Evolutionary conservation across 2,797 vertebrate genomes (phyloP), one percentile per base, ranked within the genome.

Genomic region (Aviceda cuculoides): DNA sequence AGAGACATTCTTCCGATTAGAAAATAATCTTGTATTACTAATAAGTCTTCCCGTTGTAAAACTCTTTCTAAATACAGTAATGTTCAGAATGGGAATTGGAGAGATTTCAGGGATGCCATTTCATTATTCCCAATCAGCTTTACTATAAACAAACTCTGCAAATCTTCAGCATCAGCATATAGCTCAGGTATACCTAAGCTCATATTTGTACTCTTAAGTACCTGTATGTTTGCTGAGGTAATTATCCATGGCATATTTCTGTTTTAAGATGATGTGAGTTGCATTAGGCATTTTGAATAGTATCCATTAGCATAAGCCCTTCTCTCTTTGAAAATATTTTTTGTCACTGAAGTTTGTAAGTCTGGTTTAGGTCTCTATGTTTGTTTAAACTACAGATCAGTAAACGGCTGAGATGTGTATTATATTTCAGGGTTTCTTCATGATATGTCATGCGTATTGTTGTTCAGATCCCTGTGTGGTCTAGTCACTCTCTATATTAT

Each of bases 401-500:
- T 93, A 93, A 94, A 83, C 70, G 75, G 14, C 52, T 63, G 82
- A 91, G 70, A 80, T 82, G 53, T 63, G 50, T 84, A 80, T 77
- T 84, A 24, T n/a, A 31, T 92, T 90, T 85, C 96, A 90, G 66
- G 40, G 28, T 88, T 96, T 95, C 50, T 93, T 86, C 25, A 16
- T 11, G 72, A 31, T 77, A 15, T 1, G 8, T 52, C 46, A 16
- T 31, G 63, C 18, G 25, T 49, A n/a, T 82, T 95, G 68, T 82
- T 89, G 79, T 82, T 90, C 74, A 67, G 73, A 91, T 88, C 63
- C 52, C 47, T 96, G 93, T 91, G 93, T 97, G 95, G 95, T 95
- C 95, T 77, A 56, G 74, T 73, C 84, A 52, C 70, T 78, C 52
- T 46, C 82, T 95, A 62, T 77, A 56, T 94, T 79, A 90, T 89